Evolutionary conservation across 1,140 invertebrate genomes (phyloP), one percentile per base, ranked within the genome.

Genomic region (Rhizoglyphus robini): DNA sequence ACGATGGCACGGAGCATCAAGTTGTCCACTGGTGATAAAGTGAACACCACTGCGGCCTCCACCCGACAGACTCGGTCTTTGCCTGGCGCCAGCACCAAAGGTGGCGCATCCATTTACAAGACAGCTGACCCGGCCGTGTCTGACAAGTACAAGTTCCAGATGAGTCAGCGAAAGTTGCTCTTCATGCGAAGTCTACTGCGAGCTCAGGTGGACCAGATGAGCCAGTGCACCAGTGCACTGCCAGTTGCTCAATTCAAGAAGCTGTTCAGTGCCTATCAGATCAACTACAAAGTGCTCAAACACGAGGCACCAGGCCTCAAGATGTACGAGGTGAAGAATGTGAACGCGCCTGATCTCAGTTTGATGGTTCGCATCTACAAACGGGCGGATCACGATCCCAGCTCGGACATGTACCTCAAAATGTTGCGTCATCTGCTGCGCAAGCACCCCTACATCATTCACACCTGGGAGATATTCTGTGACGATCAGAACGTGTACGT

Each of bases 381-480:
- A 59, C n/a, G 20, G n/a, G 2, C 31, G 36, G 18, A 31, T 34
- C 20, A 47, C 15, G 61, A 63, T 47, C 31, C 20, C 2, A 63
- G 48, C 4, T 25, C 18, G 18, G 15, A 34, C 15, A 5, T 63
- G 18, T 46, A 47, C n/a, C 29, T 63, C 20, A 63, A 63, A 46
- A 36, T 63, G 2, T 32, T 63, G 32, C 32, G 61, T 47, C 32
- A 48, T 31, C 34, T 63, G 36, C 36, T 34, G 1, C 20, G 36
- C 41, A 63, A 63, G 25, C 61, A 63, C 4, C 61, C 61, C 2
- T 47, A 63, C 36, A 47, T 63, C 27, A 30, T 63, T n/a, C n/a
- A n/a, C n/a, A n/a, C n/a, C n/a, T n/a, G n/a, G n/a, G n/a, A n/a
- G n/a, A n/a, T n/a, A n/a, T 63, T 63, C 25, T n/a, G 13, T 18